Conservation (phyloP, 2,113 vertebrate species). For the Calidris pugnax region DNA sequence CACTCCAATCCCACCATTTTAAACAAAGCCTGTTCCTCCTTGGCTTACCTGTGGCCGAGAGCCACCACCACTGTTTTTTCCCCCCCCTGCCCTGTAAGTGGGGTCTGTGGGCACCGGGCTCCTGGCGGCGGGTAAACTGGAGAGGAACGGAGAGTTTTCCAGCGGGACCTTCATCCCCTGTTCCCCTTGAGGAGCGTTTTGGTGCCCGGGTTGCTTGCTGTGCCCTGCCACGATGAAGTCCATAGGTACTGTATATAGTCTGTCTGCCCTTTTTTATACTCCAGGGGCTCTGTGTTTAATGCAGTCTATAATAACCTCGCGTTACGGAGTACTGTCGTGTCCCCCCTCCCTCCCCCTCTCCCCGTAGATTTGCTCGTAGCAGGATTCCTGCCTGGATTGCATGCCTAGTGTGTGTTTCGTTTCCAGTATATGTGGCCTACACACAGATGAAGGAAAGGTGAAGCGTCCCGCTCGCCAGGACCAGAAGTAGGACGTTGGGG, state of each 20-base stretch:
- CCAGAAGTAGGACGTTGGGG: neutral
- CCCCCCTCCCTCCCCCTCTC: neutral
- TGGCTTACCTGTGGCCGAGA: neutral
- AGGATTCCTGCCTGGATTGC: conserved; percentile 61
- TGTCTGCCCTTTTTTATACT: neutral
- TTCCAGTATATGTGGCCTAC: conserved; percentile 33
- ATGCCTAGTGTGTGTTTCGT: conserved; percentile 59
- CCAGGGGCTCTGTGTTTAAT: neutral
- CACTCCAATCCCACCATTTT: neutral
- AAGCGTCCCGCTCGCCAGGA: neutral
- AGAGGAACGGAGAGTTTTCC: neutral
- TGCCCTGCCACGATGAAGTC: neutral
- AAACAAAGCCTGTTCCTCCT: neutral
- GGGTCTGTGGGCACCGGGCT: neutral
- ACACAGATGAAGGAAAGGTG: conserved; percentile 6
- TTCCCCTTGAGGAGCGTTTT: neutral
- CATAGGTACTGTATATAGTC: neutral
- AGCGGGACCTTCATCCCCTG: rapidly evolving
- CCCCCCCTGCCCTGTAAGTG: rapidly evolving
- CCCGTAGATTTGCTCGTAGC: conserved; percentile 39
- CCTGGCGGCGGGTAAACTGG: neutral
- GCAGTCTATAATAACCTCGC: neutral
- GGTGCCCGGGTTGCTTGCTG: neutral
- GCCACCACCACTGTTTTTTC: neutral
- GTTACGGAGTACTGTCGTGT: neutral